Evolutionary conservation across 2,797 vertebrate genomes (phyloP).

Genomic region (Rhinogobio ventralis): DNA sequence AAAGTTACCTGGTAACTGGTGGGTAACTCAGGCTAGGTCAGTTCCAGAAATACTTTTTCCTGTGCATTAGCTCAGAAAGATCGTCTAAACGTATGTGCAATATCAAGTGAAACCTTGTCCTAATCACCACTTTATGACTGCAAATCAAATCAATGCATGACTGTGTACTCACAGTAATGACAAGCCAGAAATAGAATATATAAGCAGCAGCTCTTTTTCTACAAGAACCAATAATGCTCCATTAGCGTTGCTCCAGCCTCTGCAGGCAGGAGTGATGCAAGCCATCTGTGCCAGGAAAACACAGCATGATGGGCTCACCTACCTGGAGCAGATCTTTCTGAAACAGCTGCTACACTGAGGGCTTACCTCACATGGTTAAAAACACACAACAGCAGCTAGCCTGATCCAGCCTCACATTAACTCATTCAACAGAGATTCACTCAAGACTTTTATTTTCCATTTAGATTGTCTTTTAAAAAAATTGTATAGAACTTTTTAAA

Average conservation of each 20-base stretch:
- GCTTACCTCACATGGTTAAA: constrained; percentile 42
- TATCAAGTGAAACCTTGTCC: constrained; percentile 13
- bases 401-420: constrained; percentile 10
- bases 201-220: background rate
- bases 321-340: constrained; percentile 47
- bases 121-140: constrained; percentile 20
- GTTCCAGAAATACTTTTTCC: constrained; percentile 6
- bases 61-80: background rate
- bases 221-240: constrained; percentile 20
- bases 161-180: background rate
- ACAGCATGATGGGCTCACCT: constrained; percentile 40
- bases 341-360: constrained; percentile 52
- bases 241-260: background rate
- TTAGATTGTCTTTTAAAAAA: background rate
- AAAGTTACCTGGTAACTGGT: background rate
- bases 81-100: background rate
- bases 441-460: background rate
- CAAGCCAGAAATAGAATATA: constrained; percentile 9
- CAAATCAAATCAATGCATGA: constrained; percentile 34
- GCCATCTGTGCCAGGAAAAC: constrained; percentile 54
- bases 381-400: constrained; percentile 37
- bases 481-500: too few species aligned
- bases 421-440: constrained; percentile 37
- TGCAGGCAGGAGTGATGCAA: constrained; percentile 20
- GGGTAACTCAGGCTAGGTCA: background rate